These are phyloP conservation scores for Epizoanthus illoricatus DNA, from an alignment of 92 coral and sea anemone species.

Conservation along the genomic window DNA sequence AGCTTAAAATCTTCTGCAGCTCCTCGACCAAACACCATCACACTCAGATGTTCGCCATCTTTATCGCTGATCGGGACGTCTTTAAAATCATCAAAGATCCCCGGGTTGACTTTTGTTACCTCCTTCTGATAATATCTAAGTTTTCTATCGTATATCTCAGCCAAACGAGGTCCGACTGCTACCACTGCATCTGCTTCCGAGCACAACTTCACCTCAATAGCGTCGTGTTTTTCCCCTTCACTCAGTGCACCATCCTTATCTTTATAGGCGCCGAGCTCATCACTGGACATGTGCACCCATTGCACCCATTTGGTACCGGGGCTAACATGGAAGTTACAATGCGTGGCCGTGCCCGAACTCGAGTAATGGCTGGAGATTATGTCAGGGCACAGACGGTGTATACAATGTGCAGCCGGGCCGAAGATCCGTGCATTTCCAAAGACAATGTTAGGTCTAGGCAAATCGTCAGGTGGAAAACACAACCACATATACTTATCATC, in stretches of 20 bases:
- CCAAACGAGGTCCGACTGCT: slow-evolving; percentile 13
- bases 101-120: neutral
- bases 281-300: slow-evolving; percentile 32
- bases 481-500: slow-evolving; percentile 14
- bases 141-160: slow-evolving; percentile 1
- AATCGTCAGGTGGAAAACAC: slow-evolving; percentile 6
- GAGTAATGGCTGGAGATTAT: neutral
- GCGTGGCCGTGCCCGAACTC: slow-evolving; percentile 11
- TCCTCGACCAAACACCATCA: slow-evolving; percentile 34
- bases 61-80: neutral
- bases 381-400: no score
- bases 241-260: neutral
- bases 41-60: neutral
- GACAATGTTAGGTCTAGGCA: slow-evolving; percentile 13
- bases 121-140: neutral
- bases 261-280: slow-evolving; percentile 22
- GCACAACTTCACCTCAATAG: neutral
- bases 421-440: neutral
- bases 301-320: slow-evolving; percentile 25
- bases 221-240: neutral
- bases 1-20: slow-evolving; percentile 15
- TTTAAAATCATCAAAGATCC: neutral
- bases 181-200: neutral
- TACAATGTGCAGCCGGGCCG: no score
- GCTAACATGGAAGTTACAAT: slow-evolving; percentile 15